These are phyloP conservation scores for Loriculus beryllinus DNA, from an alignment of 2,797 vertebrate genomes.

Conservation along the genomic window DNA sequence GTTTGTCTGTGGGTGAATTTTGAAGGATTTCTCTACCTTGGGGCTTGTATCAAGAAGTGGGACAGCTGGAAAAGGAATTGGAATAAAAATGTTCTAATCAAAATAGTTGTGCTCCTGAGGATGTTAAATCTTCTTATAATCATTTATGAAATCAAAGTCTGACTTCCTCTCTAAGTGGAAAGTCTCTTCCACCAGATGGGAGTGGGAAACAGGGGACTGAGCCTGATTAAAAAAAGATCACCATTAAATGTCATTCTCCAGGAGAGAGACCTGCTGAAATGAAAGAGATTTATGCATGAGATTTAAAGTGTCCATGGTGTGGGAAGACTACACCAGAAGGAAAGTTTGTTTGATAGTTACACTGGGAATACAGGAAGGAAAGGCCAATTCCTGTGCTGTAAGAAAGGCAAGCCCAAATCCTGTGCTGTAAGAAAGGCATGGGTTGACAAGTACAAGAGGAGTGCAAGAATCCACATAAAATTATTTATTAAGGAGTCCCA, in stretches of 20 bases:
- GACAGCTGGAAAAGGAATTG: conserved; percentile 66
- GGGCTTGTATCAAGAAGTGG: neutral
- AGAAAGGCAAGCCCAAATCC: conserved; percentile 40
- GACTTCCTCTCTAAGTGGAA: conserved; percentile 63
- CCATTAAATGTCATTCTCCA: conserved; percentile 29
- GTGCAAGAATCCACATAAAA: neutral
- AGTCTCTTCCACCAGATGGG: conserved; percentile 38
- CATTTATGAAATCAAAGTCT: conserved; percentile 64
- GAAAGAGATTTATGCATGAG: conserved; percentile 55
- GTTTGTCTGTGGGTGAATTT: neutral
- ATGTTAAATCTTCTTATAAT: conserved; percentile 67
- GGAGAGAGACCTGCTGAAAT: conserved; percentile 19
- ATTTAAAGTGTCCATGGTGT: conserved; percentile 28
- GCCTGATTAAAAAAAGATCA: conserved; percentile 58
- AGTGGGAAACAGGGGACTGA: conserved; percentile 37
- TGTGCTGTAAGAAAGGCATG: conserved; percentile 1
- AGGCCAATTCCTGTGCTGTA: conserved; percentile 7
- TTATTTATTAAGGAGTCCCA: conserved; percentile 38
- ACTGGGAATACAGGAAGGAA: conserved; percentile 45
- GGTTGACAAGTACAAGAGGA: conserved; percentile 43
- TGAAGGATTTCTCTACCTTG: neutral
- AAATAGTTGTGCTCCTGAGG: conserved; percentile 54
- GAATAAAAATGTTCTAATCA: conserved; percentile 37
- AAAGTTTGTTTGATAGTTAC: conserved; percentile 31
- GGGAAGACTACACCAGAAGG: conserved; percentile 26